Percentiles rank a stretch among this genome's conserved stretches.
Evolutionary conservation across 2,888 invertebrate species (phyloP).

Genomic region (Scaptomyza parva): DNA sequence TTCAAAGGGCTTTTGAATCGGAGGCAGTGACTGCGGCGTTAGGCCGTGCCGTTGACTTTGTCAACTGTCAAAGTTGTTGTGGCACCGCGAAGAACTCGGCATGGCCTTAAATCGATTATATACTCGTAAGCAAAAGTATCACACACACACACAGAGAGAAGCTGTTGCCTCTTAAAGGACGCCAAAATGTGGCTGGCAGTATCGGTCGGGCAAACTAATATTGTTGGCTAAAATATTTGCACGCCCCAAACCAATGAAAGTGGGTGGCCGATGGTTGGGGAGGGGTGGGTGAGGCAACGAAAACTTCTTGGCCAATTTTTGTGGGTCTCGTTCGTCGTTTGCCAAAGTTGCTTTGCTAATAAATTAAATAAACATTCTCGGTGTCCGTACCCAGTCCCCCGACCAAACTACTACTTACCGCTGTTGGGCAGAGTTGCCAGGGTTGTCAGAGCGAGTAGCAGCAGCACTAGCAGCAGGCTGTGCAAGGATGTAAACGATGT

Average conservation of each 20-base stretch:
- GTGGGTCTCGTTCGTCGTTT: slow-evolving; percentile 37
- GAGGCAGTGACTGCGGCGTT: slow-evolving; percentile 1
- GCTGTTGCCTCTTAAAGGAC: slow-evolving; percentile 39
- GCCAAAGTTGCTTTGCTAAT: slow-evolving; percentile 68
- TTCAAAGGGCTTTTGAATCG: slow-evolving; percentile 26
- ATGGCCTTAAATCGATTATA: slow-evolving; percentile 60
- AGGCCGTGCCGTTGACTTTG: slow-evolving; percentile 22
- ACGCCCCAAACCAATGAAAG: slow-evolving; percentile 11
- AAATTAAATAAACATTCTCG: slow-evolving; percentile 67
- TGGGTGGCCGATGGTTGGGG: too few relatives aligned
- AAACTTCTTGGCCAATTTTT: slow-evolving; percentile 60
- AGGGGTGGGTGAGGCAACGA: slow-evolving; percentile 12
- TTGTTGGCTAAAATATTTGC: slow-evolving; percentile 63
- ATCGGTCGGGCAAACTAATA: slow-evolving; percentile 49
- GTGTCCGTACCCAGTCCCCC: neutral
- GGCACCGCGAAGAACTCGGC: slow-evolving; percentile 29
- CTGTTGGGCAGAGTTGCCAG: slow-evolving; percentile 37
- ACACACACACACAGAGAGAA: neutral
- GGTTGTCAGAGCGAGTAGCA: slow-evolving; percentile 27
- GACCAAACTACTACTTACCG: slow-evolving; percentile 52
- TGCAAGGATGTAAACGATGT: slow-evolving; percentile 28
- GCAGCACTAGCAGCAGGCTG: slow-evolving; percentile 31
- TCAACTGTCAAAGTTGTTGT: slow-evolving; percentile 56
- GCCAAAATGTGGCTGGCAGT: slow-evolving; percentile 54
- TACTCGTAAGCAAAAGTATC: slow-evolving; percentile 56